phyloP scores from a whole-genome alignment of 2,888 invertebrate genomes.

The Diaphora mendica region DNA sequence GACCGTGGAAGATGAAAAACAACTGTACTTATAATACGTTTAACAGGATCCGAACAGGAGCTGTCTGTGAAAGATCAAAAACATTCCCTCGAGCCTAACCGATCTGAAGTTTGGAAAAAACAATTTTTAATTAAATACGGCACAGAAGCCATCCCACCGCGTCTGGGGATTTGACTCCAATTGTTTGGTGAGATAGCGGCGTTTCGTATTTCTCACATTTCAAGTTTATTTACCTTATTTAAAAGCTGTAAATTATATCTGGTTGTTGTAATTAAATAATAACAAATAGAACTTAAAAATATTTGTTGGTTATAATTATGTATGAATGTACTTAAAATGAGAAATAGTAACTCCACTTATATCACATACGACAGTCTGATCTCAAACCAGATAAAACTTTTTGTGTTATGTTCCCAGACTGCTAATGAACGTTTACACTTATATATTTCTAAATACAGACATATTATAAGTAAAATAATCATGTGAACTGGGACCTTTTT shows the following conservation, averaged over 20 bases:
- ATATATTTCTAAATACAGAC: too few species aligned
- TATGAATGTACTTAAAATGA: neutral
- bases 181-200: slow-evolving; percentile 44
- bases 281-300: neutral
- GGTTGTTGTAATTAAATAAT: neutral
- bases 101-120: slow-evolving; percentile 43
- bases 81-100: slow-evolving; percentile 37
- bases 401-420: neutral
- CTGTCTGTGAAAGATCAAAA: slow-evolving; percentile 37
- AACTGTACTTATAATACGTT: slow-evolving; percentile 6
- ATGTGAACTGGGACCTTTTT: too few species aligned
- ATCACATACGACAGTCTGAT: neutral
- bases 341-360: neutral
- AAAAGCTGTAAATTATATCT: neutral
- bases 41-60: slow-evolving; percentile 7
- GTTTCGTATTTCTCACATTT: slow-evolving; percentile 32
- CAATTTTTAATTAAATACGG: slow-evolving; percentile 66
- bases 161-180: slow-evolving; percentile 32
- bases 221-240: slow-evolving; percentile 1
- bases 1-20: neutral
- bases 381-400: neutral
- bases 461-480: too few species aligned
- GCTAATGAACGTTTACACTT: neutral
- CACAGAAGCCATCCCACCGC: slow-evolving; percentile 40
- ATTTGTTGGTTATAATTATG: neutral